A percentile compares a stretch with the other conserved stretches of the same genome.
These are phyloP conservation scores for Calyptommatus sinebrachiatus DNA, from an alignment of 2,113 vertebrate genomes.

Conservation along the genomic window DNA sequence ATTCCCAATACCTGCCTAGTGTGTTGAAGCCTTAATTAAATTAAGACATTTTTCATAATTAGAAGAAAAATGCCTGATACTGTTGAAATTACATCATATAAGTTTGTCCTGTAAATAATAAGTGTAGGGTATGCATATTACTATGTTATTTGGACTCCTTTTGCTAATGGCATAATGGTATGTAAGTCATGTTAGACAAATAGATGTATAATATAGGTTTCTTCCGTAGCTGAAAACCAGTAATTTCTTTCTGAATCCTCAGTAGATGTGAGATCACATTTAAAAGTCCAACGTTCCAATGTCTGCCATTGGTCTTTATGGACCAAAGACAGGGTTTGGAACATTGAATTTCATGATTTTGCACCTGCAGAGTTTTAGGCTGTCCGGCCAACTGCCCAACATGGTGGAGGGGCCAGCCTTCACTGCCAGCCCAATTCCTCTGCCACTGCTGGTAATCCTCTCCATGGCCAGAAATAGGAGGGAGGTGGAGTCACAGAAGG, in stretches of 20 bases:
- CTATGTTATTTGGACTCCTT: constrained; percentile 16
- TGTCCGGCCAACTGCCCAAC: no score
- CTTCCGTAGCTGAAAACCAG: neutral
- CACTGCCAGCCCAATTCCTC: no score
- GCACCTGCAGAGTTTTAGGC: no score
- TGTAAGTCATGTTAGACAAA: neutral
- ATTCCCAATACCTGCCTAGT: neutral
- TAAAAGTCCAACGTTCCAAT: neutral
- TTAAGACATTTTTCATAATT: neutral
- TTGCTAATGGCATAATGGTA: neutral
- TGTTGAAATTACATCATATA: neutral
- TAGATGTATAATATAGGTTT: neutral
- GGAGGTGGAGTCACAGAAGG: no score
- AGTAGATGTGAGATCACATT: neutral
- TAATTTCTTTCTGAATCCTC: neutral
- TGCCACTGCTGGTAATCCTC: no score
- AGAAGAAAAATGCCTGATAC: neutral
- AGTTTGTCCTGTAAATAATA: neutral
- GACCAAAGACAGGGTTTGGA: no score
- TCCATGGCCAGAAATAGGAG: no score
- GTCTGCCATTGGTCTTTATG: no score
- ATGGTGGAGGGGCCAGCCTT: no score
- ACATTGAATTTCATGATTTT: no score
- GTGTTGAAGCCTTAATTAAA: neutral
- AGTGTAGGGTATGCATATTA: neutral